phyloP scores from a whole-genome alignment of 2,797 vertebrate genomes.

The Aselliscus stoliczkanus region DNA sequence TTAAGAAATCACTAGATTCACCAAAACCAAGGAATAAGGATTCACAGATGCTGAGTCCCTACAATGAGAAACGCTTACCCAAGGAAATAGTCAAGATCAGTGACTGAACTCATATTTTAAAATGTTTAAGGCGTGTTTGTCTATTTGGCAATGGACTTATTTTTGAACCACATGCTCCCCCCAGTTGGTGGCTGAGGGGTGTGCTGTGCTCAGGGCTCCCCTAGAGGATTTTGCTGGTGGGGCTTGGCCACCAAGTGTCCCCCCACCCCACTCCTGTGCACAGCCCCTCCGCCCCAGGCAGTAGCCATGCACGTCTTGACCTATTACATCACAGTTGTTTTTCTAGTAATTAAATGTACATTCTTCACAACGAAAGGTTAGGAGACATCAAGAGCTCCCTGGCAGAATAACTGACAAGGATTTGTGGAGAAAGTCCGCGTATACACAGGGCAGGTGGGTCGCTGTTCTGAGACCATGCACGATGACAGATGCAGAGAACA shows the following conservation, averaged over 20 bases:
- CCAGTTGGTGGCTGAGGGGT: rapidly evolving
- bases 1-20: neutral
- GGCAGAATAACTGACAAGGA: neutral
- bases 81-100: too few relatives aligned
- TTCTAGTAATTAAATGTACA: conserved; percentile 21
- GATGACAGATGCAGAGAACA: neutral
- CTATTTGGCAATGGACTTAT: neutral
- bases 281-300: too few relatives aligned
- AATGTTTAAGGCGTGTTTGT: neutral
- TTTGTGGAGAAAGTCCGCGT: neutral
- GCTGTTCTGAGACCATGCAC: rapidly evolving
- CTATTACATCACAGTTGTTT: neutral
- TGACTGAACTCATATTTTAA: neutral
- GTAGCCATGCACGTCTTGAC: neutral
- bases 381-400: neutral
- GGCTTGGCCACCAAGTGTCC: rapidly evolving
- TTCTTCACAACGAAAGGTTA: conserved; percentile 33
- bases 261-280: rapidly evolving
- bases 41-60: rapidly evolving
- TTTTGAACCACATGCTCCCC: neutral
- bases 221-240: rapidly evolving
- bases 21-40: neutral
- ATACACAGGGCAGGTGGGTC: neutral
- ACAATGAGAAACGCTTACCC: neutral
- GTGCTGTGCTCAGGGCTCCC: rapidly evolving